A percentile compares a stretch with the other conserved stretches of the same genome.
phyloP scores from a whole-genome alignment of 2,797 vertebrate species.

The Aplochiton taeniatus region DNA sequence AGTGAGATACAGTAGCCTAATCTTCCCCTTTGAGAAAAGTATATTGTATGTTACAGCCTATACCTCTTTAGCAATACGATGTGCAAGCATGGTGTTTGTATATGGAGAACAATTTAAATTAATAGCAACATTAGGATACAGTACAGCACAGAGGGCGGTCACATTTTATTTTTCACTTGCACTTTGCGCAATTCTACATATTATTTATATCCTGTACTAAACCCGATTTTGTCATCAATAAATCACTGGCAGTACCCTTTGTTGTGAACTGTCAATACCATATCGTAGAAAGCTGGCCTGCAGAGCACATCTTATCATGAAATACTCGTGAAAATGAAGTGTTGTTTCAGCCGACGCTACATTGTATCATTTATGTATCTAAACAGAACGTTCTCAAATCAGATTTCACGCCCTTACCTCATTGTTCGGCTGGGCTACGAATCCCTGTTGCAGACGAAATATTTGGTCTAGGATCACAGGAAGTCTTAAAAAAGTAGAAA shows the following conservation, averaged over 20 bases:
- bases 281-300: not conserved
- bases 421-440: conserved; percentile 19
- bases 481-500: conserved; percentile 7
- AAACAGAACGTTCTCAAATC: conserved; percentile 8
- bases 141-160: no score
- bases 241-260: conserved; percentile 8
- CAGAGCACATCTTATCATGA: no score
- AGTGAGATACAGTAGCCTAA: no score
- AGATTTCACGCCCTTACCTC: conserved; percentile 27
- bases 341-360: not conserved
- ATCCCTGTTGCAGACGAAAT: not conserved
- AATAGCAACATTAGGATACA: no score
- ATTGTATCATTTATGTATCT: not conserved
- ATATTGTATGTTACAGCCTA: no score
- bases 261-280: not conserved
- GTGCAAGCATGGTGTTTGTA: no score
- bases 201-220: no score
- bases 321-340: not conserved
- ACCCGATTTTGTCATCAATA: not conserved
- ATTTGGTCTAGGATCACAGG: conserved; percentile 1
- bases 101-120: no score
- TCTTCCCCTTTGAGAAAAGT: no score
- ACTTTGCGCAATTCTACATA: not conserved
- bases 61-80: no score
- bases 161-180: not conserved